Percentiles rank a stretch among this genome's conserved stretches.
These are phyloP conservation scores for Ophonus ardosiacus DNA, from an alignment of 2,888 invertebrate genomes.

Conservation along the genomic window DNA sequence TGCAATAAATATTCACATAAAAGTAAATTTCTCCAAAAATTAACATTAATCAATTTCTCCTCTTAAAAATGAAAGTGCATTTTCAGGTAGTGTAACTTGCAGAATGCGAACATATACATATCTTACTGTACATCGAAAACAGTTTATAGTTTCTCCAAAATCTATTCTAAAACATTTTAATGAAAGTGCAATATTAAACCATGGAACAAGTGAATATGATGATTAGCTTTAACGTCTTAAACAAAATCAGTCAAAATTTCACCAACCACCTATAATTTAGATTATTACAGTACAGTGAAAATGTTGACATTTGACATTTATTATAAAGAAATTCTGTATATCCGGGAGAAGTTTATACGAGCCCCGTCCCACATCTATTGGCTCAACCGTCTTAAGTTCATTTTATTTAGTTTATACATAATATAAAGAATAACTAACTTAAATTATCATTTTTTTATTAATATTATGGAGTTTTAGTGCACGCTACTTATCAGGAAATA, in stretches of 20 bases:
- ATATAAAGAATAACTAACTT: too few relatives aligned
- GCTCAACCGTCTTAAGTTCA: too few relatives aligned
- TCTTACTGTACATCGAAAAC: neutral
- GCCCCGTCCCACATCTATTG: too few relatives aligned
- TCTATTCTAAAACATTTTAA: neutral
- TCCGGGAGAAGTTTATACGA: too few relatives aligned
- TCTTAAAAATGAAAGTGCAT: neutral
- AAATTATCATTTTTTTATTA: too few relatives aligned
- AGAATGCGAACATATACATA: neutral
- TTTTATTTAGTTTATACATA: too few relatives aligned
- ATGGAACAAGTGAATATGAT: neutral
- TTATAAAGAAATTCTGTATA: too few relatives aligned
- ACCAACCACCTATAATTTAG: neutral
- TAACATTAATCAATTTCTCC: neutral
- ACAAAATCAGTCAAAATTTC: neutral
- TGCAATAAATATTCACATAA: too few relatives aligned
- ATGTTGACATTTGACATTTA: too few relatives aligned
- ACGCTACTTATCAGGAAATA: too few relatives aligned
- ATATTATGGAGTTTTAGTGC: too few relatives aligned
- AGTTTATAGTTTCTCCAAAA: neutral
- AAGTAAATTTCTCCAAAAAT: neutral
- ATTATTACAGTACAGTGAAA: too few relatives aligned
- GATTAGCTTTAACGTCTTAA: neutral
- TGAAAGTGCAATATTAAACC: neutral
- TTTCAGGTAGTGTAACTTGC: neutral